Percentiles rank a stretch among this genome's conserved stretches.
Evolutionary conservation across 2,797 vertebrate species (phyloP).

Genomic region (Streptopelia turtur): DNA sequence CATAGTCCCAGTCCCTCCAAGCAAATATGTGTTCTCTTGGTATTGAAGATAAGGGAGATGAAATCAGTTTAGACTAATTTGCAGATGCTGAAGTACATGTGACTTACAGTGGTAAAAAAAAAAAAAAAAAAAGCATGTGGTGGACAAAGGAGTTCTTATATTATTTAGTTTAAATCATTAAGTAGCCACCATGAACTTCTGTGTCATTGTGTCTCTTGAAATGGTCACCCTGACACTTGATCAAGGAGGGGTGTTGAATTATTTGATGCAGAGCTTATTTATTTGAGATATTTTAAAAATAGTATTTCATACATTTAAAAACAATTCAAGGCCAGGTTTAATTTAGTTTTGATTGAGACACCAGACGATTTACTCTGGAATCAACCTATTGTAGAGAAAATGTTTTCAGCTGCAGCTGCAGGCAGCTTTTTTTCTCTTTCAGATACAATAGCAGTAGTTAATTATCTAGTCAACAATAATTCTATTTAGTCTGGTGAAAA

Average conservation of each 20-base stretch:
- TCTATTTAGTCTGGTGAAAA: constrained; percentile 20
- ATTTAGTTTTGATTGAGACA: constrained; percentile 45
- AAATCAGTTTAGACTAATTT: background rate
- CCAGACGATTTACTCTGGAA: constrained; percentile 52
- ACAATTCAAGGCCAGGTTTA: background rate
- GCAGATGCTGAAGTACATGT: background rate
- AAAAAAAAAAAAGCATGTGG: background rate
- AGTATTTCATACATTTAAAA: background rate
- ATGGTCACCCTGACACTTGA: background rate
- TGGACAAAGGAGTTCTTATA: background rate
- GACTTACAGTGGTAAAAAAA: background rate
- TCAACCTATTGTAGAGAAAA: constrained; percentile 44
- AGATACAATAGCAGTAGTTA: constrained; percentile 49
- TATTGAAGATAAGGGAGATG: background rate
- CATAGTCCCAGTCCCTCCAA: background rate
- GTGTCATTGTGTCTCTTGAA: background rate
- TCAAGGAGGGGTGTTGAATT: background rate
- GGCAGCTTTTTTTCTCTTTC: constrained; percentile 33
- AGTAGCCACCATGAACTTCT: background rate
- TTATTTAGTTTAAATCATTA: background rate
- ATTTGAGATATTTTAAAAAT: background rate
- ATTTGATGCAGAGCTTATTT: background rate
- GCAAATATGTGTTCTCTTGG: background rate
- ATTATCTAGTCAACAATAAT: constrained; percentile 59
- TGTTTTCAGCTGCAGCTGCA: constrained; percentile 35